Base-by-base conservation (phyloP, 1,140 invertebrate genomes). In the Ceratitis capitata region DNA sequence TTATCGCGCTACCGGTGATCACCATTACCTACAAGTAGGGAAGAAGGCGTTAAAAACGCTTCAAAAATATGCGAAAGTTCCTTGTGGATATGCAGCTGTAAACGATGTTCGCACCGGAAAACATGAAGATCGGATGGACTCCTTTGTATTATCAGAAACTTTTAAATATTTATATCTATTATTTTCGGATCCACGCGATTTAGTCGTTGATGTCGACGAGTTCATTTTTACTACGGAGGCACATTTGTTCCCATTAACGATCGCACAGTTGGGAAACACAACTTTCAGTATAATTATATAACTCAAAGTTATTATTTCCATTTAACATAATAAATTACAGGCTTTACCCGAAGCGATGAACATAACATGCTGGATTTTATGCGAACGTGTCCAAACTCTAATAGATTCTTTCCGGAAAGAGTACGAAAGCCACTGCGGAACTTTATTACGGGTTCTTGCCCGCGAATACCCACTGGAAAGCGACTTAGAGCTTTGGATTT, bases 181-280 rank as follows among this genome's bases (percentile, higher is more conserved):
- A 84, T 99, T 99, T 92, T 95, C 97, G 10, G 97, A 99, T 87
- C 95, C 97, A 58, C 94, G 94, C 53, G 98, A 99, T 89, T 92
- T 99, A 23, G 93, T 97, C 35, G 92, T 99, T 32, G 96, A 99
- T 92, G 92, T 99, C n/a, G 97, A 99, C 92, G 96, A 99, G 91
- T 99, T 98, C 93, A 95, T 99, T 84, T 97, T 99, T 87, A 99
- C 98, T 0, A 99, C 98, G 0, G 98, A 99, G 92, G 98, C 98
- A 3, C 98, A 99, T 93, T 94, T 99, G 45, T 92, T 99, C 84
- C 98, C 98, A 14, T 92, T 99, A 1, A 96, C 95, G 14, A 93
- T 99, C 35, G 96, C 95, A 83, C 91, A 92, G 85, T 86, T 91
- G 78, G 89, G 90, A 85, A 92, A 92, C 84, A 86, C 89, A 49